These are phyloP conservation scores for Megamerina dolium DNA, from an alignment of 2,888 invertebrate genomes.

Conservation along the genomic window DNA sequence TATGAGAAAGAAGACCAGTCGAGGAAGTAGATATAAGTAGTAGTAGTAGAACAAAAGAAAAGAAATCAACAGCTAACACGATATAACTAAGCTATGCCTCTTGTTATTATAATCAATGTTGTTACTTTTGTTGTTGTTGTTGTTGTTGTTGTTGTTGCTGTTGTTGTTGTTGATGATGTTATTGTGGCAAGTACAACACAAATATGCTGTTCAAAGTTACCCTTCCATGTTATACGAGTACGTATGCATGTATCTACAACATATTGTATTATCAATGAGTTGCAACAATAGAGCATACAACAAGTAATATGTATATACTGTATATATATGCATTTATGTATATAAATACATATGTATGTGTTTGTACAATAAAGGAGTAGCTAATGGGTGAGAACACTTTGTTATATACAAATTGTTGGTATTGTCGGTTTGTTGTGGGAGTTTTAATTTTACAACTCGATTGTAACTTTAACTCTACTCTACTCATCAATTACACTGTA, in stretches of 20 bases:
- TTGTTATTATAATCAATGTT: conserved; percentile 2
- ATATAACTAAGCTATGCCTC: conserved; percentile 13
- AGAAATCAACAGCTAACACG: conserved; percentile 21
- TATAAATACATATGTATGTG: not conserved
- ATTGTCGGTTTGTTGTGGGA: no score
- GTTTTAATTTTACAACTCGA: no score
- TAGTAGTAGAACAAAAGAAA: no score
- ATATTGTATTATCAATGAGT: not conserved
- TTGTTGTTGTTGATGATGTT: conserved; percentile 8
- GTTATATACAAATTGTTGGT: not conserved
- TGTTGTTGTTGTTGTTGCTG: conserved; percentile 5
- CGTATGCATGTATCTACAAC: not conserved
- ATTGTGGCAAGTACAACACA: conserved; percentile 3
- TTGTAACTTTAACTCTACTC: no score
- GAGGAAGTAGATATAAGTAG: no score
- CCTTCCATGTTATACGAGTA: conserved; percentile 1
- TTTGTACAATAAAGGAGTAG: not conserved
- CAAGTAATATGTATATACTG: not conserved
- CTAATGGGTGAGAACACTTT: no score
- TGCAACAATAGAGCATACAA: not conserved
- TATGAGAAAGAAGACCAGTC: no score
- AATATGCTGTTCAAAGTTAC: conserved; percentile 3
- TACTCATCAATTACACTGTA: no score
- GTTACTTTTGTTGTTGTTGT: conserved; percentile 4
- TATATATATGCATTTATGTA: not conserved